Percentiles rank a stretch among this genome's conserved stretches.
phyloP scores from a whole-genome alignment of 2,113 vertebrate genomes.

The Promerops cafer region DNA sequence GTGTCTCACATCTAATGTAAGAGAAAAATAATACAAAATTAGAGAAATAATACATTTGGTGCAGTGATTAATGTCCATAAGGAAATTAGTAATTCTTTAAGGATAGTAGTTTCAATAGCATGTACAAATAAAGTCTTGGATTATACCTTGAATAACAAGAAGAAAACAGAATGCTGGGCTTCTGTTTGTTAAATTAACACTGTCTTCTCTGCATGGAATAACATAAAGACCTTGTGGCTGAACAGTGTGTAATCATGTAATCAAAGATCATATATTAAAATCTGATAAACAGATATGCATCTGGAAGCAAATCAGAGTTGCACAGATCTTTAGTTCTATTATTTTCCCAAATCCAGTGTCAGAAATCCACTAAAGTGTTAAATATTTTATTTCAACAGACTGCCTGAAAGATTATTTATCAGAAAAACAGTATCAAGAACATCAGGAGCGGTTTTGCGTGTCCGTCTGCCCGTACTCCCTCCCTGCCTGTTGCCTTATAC shows the following conservation, averaged over 20 bases:
- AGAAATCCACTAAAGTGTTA: neutral
- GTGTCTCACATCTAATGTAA: neutral
- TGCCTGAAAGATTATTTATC: neutral
- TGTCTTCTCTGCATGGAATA: neutral
- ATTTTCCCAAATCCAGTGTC: neutral
- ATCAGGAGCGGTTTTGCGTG: neutral
- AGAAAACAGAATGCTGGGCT: neutral
- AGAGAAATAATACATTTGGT: neutral
- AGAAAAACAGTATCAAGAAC: neutral
- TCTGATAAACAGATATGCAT: neutral
- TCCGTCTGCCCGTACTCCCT: neutral
- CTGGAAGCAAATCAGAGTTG: neutral
- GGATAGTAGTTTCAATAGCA: neutral
- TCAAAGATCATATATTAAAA: neutral
- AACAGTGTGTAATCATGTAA: neutral
- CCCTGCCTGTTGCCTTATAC: constrained; percentile 7
- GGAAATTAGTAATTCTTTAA: neutral
- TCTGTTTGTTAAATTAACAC: neutral
- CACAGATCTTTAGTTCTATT: neutral
- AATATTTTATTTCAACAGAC: neutral
- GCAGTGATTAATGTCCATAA: neutral
- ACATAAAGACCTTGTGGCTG: neutral
- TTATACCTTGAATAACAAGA: neutral
- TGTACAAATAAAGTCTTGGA: neutral
- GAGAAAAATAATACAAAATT: neutral